Percentiles rank a stretch among this genome's conserved stretches.
phyloP scores from a whole-genome alignment of 2,113 vertebrate genomes.

The Todiramphus saurophagus region DNA sequence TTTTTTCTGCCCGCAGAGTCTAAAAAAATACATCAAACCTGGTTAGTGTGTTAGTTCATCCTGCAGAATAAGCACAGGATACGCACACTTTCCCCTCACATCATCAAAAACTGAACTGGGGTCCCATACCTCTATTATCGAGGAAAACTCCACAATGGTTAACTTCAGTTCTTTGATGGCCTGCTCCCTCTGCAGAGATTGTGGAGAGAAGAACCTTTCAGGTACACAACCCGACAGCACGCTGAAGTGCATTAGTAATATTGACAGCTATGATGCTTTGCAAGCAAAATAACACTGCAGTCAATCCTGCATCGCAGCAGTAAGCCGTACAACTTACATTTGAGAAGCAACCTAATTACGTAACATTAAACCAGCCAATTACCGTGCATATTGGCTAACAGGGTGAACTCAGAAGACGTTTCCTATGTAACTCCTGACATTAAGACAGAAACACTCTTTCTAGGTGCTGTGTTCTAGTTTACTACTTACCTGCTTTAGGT shows the following conservation, averaged over 20 bases:
- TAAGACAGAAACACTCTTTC: background rate
- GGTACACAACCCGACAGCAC: background rate
- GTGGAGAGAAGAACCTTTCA: background rate
- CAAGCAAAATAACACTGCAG: background rate
- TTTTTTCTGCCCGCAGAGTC: constrained; percentile 81
- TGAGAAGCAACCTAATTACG: fast-evolving
- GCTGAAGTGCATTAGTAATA: background rate
- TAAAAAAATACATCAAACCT: constrained; percentile 20
- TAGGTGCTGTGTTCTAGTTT: background rate
- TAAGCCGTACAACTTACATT: background rate
- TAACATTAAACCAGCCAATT: background rate
- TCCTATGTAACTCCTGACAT: background rate
- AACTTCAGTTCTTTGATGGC: constrained; percentile 83
- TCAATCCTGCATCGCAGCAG: background rate
- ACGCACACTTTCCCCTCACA: background rate
- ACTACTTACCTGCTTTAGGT: background rate
- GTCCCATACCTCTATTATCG: constrained; percentile 81
- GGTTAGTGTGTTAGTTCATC: background rate
- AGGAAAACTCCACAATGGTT: constrained; percentile 80
- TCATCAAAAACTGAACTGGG: background rate
- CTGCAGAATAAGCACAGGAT: background rate
- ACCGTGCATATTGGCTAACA: background rate
- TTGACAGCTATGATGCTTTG: background rate
- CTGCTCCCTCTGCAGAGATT: constrained; percentile 78
- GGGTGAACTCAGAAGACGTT: background rate